Conservation (phyloP, 2,113 vertebrate genomes). For the Marmota monax region DNA sequence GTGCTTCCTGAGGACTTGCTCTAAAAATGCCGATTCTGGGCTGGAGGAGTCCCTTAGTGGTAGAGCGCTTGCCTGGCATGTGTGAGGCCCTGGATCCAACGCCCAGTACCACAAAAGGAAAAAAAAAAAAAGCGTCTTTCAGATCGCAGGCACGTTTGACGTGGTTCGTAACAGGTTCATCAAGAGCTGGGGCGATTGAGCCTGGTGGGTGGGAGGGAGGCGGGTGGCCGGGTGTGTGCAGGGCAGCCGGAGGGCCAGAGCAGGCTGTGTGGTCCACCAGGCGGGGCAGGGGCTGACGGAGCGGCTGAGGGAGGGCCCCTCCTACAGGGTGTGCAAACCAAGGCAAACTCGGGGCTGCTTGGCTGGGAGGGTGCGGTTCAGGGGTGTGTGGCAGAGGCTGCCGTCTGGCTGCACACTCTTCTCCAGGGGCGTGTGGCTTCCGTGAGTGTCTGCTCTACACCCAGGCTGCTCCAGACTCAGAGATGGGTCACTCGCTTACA, state of each 20-base stretch:
- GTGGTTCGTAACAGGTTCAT: not conserved
- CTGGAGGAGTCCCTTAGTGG: not conserved
- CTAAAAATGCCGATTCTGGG: not conserved
- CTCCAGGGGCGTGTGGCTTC: accelerated
- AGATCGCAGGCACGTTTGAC: accelerated
- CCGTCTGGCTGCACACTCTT: accelerated
- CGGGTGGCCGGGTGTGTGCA: not conserved
- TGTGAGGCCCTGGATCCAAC: not conserved
- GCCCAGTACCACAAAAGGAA: not conserved
- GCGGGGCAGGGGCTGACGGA: not conserved
- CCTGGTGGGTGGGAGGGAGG: not conserved
- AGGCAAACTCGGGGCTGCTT: not conserved
- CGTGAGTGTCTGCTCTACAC: not conserved
- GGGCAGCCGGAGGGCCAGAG: accelerated
- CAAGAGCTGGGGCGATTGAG: not conserved
- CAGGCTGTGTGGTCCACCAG: not conserved
- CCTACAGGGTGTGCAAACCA: not conserved
- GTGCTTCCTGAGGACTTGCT: accelerated
- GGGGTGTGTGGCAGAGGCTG: accelerated
- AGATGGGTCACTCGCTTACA: not conserved
- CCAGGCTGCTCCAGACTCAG: not conserved
- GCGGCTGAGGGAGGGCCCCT: accelerated
- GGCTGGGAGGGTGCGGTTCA: accelerated
- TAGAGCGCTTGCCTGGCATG: not conserved
- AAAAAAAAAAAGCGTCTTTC: not conserved